These are phyloP conservation scores for Ciona savignyi DNA, from an alignment of 23 tunicate species.

Conservation along the genomic window DNA sequence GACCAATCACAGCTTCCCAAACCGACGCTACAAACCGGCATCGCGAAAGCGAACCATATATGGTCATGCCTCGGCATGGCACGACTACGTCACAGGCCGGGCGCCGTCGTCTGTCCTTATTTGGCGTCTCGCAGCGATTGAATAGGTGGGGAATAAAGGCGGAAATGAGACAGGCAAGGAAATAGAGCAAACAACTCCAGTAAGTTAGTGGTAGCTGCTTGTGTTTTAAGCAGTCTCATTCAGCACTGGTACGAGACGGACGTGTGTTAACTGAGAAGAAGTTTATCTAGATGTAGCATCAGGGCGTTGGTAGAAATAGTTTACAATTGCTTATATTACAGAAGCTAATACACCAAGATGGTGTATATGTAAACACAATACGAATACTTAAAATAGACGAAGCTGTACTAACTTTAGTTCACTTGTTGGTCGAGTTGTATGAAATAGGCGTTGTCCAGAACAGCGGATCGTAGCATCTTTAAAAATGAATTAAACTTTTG, in stretches of 20 bases:
- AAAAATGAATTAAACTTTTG: too few species aligned
- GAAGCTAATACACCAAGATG: too few species aligned
- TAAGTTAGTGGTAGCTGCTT: background rate
- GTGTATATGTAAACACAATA: too few species aligned
- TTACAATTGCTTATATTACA: background rate
- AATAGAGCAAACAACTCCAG: conserved; percentile 27
- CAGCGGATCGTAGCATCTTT: too few species aligned
- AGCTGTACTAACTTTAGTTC: too few species aligned
- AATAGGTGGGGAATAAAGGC: conserved; percentile 23
- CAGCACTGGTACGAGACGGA: background rate
- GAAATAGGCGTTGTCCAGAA: too few species aligned
- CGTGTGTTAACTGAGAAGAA: background rate
- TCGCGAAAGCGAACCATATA: conserved; percentile 20
- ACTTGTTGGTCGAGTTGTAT: too few species aligned
- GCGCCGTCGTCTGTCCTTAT: conserved; percentile 28
- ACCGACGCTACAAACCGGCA: conserved; percentile 21
- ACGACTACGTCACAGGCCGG: conserved; percentile 23
- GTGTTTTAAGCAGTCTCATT: background rate
- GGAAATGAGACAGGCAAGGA: conserved; percentile 40
- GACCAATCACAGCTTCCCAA: conserved; percentile 5
- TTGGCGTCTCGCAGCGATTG: conserved; percentile 13
- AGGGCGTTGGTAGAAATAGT: background rate
- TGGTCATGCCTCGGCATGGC: conserved; percentile 9
- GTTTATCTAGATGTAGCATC: background rate
- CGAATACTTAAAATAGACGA: too few species aligned